Conservation (phyloP, 2,113 vertebrate species). For the Pseudonaja textilis region DNA sequence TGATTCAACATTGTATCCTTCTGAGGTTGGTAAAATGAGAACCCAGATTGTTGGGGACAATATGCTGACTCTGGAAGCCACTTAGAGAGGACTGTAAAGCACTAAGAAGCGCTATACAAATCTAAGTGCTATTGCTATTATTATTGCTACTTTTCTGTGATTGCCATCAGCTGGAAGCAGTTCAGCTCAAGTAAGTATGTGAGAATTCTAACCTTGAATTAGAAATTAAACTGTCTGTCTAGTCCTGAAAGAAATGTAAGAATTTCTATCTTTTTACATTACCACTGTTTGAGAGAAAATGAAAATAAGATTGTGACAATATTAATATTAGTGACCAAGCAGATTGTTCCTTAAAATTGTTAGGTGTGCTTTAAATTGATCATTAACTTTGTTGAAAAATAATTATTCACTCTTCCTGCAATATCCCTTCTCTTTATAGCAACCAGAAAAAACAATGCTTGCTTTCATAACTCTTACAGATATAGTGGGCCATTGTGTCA, state of each 20-base stretch:
- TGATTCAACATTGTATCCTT: too few relatives aligned
- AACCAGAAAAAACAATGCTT: slow-evolving; percentile 45
- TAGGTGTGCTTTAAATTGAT: not conserved
- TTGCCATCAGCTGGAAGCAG: not conserved
- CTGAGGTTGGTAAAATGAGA: too few relatives aligned
- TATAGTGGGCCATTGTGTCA: slow-evolving; percentile 52
- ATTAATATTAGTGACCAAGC: slow-evolving; percentile 1
- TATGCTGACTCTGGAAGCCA: too few relatives aligned
- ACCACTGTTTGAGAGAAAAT: not conserved
- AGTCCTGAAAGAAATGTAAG: not conserved
- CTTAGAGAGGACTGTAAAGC: too few relatives aligned
- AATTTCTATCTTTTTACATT: not conserved
- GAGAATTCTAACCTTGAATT: not conserved
- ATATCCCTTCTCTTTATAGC: not conserved
- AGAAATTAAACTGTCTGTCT: not conserved
- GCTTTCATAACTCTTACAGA: slow-evolving; percentile 56
- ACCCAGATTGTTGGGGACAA: too few relatives aligned
- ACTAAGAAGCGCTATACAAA: too few relatives aligned
- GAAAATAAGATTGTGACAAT: not conserved
- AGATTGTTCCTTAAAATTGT: slow-evolving; percentile 7
- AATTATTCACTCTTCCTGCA: not conserved
- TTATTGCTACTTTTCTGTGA: not conserved
- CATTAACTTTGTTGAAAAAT: not conserved
- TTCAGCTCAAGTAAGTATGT: not conserved
- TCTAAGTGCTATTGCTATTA: too few relatives aligned